Evolutionary conservation across 2,113 vertebrate genomes (phyloP), one percentile per base, ranked within the genome.

Genomic region (Platysternon megacephalum): DNA sequence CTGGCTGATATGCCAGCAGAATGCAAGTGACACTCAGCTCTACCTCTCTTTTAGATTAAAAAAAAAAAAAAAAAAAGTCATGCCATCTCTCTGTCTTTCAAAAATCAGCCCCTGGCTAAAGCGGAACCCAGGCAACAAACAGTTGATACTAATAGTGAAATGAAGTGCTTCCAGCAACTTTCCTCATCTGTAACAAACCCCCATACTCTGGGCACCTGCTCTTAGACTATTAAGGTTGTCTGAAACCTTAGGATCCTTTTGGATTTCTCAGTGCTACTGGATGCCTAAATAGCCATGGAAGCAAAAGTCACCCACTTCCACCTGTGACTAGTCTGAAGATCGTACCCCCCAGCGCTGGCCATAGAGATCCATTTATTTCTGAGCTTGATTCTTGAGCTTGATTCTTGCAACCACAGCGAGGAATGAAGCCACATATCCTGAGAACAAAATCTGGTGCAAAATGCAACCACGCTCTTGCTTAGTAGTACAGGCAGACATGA

Each of bases 211-310:
- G 5, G 4, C 53, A 48, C 2, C 2, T 81, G 61, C 52, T 44
- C n/a, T 87, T 86, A 44, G 28, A 3, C 61, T 90, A 72, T 42
- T 52, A 87, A 86, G 49, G 3, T 58, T 85, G 89, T 72, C 32
- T 58, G 12, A 0, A 6, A 42, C 26, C 80, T 13, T 4, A 5
- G 3, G 86, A 51, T 72, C 1, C 61, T 53, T 49, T 91, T 8
- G 55, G 32, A 56, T 46, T 9, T 87, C 65, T 42, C 26, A 87
- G 24, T 6, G 1, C 32, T 94, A 51, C 46, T 82, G 46, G 26
- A 84, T 2, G 10, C 86, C 74, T 82, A 87, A 79, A 90, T 3
- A 56, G 28, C 65, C 10, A 24, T 26, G 39, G 39, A 10, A 76
- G 21, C 39, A 76, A 44, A 76, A 68, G 35, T 76, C 22, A 76